Evolutionary conservation across 2,797 vertebrate species (phyloP).

Genomic region (Mus caroli): DNA sequence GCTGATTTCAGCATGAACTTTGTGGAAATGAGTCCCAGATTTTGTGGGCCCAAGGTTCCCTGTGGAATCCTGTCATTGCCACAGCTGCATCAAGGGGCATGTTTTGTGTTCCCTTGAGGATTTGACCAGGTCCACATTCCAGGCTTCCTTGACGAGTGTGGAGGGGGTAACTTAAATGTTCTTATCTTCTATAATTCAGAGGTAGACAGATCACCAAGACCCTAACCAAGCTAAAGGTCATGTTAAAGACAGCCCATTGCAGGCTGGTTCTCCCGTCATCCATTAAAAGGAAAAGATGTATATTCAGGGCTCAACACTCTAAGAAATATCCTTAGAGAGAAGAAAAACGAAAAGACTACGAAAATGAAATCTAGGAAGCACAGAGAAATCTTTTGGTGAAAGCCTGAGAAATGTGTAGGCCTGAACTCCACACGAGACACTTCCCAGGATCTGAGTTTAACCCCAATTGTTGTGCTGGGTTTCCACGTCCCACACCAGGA

Average conservation of each 20-base stretch:
- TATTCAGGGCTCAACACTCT: not conserved
- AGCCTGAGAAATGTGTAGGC: not conserved
- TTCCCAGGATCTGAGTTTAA: not conserved
- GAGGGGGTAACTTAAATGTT: not conserved
- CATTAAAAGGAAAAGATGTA: not conserved
- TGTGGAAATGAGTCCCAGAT: conserved; percentile 21
- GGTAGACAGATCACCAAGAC: not conserved
- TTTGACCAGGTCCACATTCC: not conserved
- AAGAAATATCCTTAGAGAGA: conserved; percentile 6
- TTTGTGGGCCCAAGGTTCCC: not conserved
- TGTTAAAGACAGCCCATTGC: not conserved
- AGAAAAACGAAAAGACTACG: not conserved
- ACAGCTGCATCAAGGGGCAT: not conserved
- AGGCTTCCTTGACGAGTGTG: not conserved
- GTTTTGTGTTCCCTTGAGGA: conserved; percentile 4
- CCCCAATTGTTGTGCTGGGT: not conserved
- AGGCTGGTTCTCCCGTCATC: not conserved
- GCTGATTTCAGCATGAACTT: conserved; percentile 8
- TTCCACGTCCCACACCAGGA: not conserved
- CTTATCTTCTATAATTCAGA: not conserved
- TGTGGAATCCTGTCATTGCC: not conserved
- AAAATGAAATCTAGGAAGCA: conserved; percentile 4
- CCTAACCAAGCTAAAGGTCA: not conserved
- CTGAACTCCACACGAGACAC: not conserved
- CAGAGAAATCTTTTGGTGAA: not conserved